A percentile compares a stretch with the other conserved stretches of the same genome.
Conservation (phyloP, 2,888 invertebrate species). For the Aricia artaxerxes region DNA sequence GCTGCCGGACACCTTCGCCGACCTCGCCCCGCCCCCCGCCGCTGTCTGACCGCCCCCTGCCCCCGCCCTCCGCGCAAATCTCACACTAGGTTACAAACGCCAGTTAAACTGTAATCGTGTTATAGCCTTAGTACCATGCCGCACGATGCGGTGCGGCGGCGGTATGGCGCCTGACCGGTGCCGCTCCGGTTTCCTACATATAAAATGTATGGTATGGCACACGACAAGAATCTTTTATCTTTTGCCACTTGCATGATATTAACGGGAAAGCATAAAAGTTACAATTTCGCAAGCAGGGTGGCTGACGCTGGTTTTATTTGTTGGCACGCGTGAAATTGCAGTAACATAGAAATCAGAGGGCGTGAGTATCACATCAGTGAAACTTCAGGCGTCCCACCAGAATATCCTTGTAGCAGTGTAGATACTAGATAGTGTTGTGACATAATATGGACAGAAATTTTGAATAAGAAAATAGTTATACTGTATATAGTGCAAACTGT, state of each 20-base stretch:
- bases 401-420: not conserved
- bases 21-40: conserved; percentile 52
- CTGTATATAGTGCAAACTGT: not conserved
- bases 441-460: not conserved
- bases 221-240: no score
- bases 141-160: no score
- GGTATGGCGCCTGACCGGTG: no score
- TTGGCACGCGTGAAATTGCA: not conserved
- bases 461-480: not conserved
- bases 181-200: no score
- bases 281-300: no score
- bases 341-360: no score
- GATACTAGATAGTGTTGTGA: not conserved
- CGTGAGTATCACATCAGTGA: no score
- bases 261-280: no score
- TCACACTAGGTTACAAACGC: not conserved
- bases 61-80: not conserved
- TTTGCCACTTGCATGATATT: no score
- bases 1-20: conserved; percentile 82
- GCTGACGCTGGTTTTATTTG: not conserved
- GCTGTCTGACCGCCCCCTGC: not conserved
- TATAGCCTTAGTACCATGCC: no score
- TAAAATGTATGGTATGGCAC: no score
- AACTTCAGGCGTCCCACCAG: no score
- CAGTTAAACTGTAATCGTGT: not conserved